A percentile compares a stretch with the other conserved stretches of the same genome.
Conservation (phyloP, 2,888 invertebrate genomes). For the Prosapia bicincta region DNA sequence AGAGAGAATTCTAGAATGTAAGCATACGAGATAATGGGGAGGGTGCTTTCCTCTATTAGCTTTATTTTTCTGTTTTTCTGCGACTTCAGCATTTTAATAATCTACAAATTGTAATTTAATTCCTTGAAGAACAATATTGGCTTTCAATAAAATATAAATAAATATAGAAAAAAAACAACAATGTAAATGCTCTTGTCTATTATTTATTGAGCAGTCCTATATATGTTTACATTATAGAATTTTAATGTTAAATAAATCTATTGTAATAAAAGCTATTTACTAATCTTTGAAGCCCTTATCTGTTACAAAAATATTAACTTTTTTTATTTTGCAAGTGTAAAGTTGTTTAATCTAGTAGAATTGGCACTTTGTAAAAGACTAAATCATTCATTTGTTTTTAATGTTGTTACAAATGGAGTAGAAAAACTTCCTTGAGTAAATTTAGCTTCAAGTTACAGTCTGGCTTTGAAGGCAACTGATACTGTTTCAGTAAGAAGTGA, state of each 20-base stretch:
- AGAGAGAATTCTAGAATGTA: slow-evolving; percentile 2
- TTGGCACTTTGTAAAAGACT: too few relatives aligned
- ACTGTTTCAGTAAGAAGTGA: too few relatives aligned
- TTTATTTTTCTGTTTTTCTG: neutral
- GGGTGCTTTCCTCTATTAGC: neutral
- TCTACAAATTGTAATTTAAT: neutral
- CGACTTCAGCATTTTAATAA: neutral
- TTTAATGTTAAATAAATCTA: slow-evolving; percentile 2
- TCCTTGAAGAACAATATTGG: neutral
- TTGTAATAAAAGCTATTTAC: neutral
- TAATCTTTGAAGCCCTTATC: neutral
- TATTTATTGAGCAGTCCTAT: neutral
- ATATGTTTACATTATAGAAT: slow-evolving; percentile 2
- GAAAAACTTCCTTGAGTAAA: too few relatives aligned
- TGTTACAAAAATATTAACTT: too few relatives aligned
- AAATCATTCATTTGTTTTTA: too few relatives aligned
- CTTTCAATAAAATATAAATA: slow-evolving; percentile 2
- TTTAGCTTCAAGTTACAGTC: too few relatives aligned
- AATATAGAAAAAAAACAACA: neutral
- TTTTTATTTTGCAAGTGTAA: too few relatives aligned
- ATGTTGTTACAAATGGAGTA: too few relatives aligned
- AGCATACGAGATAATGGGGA: neutral
- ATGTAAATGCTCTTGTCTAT: slow-evolving; percentile 2
- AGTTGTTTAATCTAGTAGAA: too few relatives aligned
- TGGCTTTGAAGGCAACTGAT: too few relatives aligned